Base-by-base conservation (phyloP, 2,797 vertebrate species). In the Mormyrops boulengeri region DNA sequence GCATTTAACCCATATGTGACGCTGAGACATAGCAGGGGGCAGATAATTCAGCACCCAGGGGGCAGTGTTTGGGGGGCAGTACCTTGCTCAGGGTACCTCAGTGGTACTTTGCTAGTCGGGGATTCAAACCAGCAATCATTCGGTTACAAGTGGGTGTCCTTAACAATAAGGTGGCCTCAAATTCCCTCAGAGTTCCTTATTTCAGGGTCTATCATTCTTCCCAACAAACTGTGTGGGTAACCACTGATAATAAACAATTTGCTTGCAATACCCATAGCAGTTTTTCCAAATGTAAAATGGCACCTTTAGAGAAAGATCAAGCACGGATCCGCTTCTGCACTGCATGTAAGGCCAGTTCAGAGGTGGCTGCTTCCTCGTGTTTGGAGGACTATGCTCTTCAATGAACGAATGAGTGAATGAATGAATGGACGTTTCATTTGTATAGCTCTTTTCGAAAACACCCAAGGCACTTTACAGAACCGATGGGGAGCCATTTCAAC, bases 281-380 rank as follows among this genome's bases (percentile, higher is more conserved):
- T 17, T 77, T 77, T 30, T 7, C 34, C 34, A 19, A n/a, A 14
- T 1, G 3, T 2, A n/a, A 41, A 80, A 80, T n/a, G 17, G 44
- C 82, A 88, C 47, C 82, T 73, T 57, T n/a, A 62, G 55, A 84
- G 38, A 22, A 47, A 90, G 47, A 50, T 88, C 60, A 85, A 88
- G 22, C 44, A 62, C 2, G 14, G 49, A 69, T 55, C 44, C 44
- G 41, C 17, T 4, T 26, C 34, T 88, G 73, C 41, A n/a, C 66
- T 82, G 53, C 34, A 30, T 50, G 38, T 90, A 34, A 88, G 41
- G 52, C 38, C 14, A 53, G 49, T 30, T 49, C 4, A 19, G 34
- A 85, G 0, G 30, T 19, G 11, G 53, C 41, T 22, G 26, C 22
- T 22, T 50, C 7, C 82, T 17, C 34, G 6, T 84, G 14, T 77